Base-by-base conservation (phyloP, 1,140 invertebrate genomes). In the Kradibia gibbosae region DNA sequence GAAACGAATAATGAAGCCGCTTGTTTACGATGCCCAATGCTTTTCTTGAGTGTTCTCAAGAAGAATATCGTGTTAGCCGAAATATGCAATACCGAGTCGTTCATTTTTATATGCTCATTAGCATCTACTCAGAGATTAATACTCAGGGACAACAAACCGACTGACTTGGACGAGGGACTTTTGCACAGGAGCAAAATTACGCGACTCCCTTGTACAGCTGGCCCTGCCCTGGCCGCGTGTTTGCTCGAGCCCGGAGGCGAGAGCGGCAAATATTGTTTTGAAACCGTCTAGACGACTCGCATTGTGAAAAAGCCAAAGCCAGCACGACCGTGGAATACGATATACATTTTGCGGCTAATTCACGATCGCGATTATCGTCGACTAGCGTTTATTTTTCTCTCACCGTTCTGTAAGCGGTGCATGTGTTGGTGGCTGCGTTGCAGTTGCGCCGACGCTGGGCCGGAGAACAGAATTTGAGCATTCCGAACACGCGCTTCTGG, bases 401-500 rank as follows among this genome's bases (percentile, higher is more conserved):
- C 88, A 92, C 90, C 90, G 91, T 92, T n/a, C n/a, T n/a, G 85
- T 89, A 74, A 25, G 31, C 31, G 13, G n/a, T 22, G 45, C 74
- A 76, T 31, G 65, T 78, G 76, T 45, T 74, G 55, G 76, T 78
- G 25, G 70, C 71, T 13, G 67, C 71, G 71, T 73, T 75, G 76
- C 81, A 91, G 88, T 92, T 91, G 83, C 92, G 92, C 80, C 93
- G 91, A 86, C 91, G 93, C 82, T 93, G 92, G 82, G 92, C 92
- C 80, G 93, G 93, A 83, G 93, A 94, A 88, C 94, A 94, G 89
- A 94, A 94, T 91, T 94, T 94, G 88, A 94, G 89, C 94, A 94
- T 94, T 84, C 88, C 85, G 85, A 84, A 85, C 77, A 82, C 70
- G 80, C 67, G 78, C 75, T 13, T n/a, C 73, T 55, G 17, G 20